Conservation (phyloP, 2,888 invertebrate genomes). For the Magallana nippona region DNA sequence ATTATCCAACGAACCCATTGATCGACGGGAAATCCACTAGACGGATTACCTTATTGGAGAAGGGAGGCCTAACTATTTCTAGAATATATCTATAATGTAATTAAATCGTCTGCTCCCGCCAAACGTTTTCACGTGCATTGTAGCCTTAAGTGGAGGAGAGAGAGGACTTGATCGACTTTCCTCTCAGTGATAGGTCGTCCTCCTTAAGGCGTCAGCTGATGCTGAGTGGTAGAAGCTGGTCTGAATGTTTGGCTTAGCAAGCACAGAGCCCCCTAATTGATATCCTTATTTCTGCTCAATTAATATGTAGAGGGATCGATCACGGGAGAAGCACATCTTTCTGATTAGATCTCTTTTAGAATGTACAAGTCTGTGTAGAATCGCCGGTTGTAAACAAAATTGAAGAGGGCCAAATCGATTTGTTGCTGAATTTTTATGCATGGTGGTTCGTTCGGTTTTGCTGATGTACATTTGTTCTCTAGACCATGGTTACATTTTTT, state of each 20-base stretch:
- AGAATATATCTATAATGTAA: neutral
- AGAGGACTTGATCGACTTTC: constrained; percentile 1
- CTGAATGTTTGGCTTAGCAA: constrained; percentile 20
- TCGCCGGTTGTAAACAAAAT: neutral
- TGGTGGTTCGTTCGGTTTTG: neutral
- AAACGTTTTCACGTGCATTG: constrained; percentile 17
- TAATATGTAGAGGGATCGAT: neutral
- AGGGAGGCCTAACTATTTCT: neutral
- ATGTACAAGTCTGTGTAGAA: neutral
- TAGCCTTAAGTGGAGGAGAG: neutral
- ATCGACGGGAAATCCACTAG: neutral
- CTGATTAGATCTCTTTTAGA: constrained; percentile 3
- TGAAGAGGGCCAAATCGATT: neutral
- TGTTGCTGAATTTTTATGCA: neutral
- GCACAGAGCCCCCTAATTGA: neutral
- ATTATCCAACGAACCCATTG: neutral
- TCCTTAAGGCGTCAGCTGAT: neutral
- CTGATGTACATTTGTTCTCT: neutral
- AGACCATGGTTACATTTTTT: neutral
- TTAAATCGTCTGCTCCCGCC: neutral
- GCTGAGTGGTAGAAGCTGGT: neutral
- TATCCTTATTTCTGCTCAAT: constrained; percentile 16
- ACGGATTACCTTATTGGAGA: neutral
- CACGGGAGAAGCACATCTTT: neutral
- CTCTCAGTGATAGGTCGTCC: neutral